Evolutionary conservation across 2,888 invertebrate species (phyloP).

Genomic region (Doris montereyensis): DNA sequence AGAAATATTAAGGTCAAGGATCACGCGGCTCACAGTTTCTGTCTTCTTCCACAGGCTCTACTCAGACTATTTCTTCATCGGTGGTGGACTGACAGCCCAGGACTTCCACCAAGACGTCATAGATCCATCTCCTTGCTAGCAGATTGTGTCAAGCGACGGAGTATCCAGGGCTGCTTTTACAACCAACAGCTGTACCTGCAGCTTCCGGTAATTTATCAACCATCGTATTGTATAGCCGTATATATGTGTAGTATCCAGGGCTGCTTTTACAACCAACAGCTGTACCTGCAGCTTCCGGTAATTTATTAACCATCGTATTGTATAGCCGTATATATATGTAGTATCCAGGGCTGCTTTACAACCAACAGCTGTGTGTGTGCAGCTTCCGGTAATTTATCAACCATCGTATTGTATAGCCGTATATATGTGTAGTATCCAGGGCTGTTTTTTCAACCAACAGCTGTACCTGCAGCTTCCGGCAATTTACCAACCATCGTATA

Average conservation of each 20-base stretch:
- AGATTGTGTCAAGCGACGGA: conserved; percentile 46
- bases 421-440: conserved; percentile 42
- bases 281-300: conserved; percentile 40
- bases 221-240: too few species aligned
- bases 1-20: too few species aligned
- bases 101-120: conserved; percentile 53
- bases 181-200: conserved; percentile 31
- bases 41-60: conserved; percentile 51
- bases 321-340: too few species aligned
- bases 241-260: conserved; percentile 42
- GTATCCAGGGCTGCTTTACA: conserved; percentile 49
- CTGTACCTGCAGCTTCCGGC: conserved; percentile 39
- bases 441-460: conserved; percentile 48
- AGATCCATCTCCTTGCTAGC: conserved; percentile 47
- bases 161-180: conserved; percentile 50
- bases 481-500: too few species aligned
- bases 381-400: conserved; percentile 41
- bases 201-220: conserved; percentile 41
- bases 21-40: too few species aligned
- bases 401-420: too few species aligned
- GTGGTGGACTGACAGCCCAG: conserved; percentile 47
- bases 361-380: conserved; percentile 26
- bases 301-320: too few species aligned
- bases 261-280: conserved; percentile 48
- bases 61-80: conserved; percentile 60